Base-by-base conservation (phyloP, 2,888 invertebrate genomes). In the Hypsopygia costalis region DNA sequence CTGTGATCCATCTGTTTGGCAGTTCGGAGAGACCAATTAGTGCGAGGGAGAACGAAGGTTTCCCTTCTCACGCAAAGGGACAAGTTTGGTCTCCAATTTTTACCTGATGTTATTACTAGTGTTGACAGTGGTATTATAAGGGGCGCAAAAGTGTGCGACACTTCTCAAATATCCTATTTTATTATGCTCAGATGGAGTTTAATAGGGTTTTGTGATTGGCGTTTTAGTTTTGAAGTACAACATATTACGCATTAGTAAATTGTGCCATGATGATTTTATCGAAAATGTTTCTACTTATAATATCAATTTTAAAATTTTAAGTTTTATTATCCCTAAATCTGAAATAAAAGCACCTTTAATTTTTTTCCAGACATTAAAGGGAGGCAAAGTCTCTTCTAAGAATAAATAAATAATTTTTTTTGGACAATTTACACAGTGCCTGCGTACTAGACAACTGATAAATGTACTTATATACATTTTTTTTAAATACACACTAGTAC, bases 101-200 rank as follows among this genome's bases (percentile, higher is more conserved):
- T 87, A 86, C 86, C 86, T 86, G 87, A 75, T 69, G 73, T 79
- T 77, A 81, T 79, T 75, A 73, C 74, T 57, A 65, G 64, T 72
- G 80, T 71, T 78, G 82, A 81, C 80, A 79, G 73, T 74, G 67
- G 73, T 67, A 72, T 81, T 77, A 81, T 73, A 70, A 69, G 73
- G 78, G 73, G 69, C 63, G 61, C 63, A 58, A 67, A 72, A 72
- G 58, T 61, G 62, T 59, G 61, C 59, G 67, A 71, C 69, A 69
- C 66, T 72, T 75, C 65, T 57, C 59, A 69, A 69, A 67, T 69
- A 69, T 62, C 58, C 62, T 59, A 65, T 62, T 62, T 68, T 66
- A 69, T 73, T 64, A 62, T 52, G 52, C 50, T 52, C 51, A 46
- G 56, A 64, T 63, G 58, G 54, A 47, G 47, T 47, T 57, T 62